Evolutionary conservation across 2,797 vertebrate genomes (phyloP), one percentile per base, ranked within the genome.

Genomic region (Clarias pachynema): DNA sequence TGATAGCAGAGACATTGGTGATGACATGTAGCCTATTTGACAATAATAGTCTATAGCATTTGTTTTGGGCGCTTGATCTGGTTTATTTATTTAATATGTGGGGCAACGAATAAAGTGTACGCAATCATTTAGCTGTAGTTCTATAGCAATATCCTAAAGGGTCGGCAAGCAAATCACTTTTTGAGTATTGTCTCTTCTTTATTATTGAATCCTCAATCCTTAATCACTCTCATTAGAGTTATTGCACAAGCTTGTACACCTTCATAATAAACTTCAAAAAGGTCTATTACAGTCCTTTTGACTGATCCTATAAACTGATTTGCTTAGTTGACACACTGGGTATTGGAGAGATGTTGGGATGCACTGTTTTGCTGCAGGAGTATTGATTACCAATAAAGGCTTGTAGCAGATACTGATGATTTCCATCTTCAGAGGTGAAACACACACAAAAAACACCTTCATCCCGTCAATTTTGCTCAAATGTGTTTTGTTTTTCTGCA

Each of bases 21-120:
- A 90, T 91, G 87, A 89, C 91, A 88, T 89, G 87, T 91, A 94
- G 93, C 88, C 91, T 90, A 92, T 92, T 93, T 94, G 92, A 94
- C 49, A 34, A 31, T 95, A 95, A 95, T 94, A 94, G 92, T 89
- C 75, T 22, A 0, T 81, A 86, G 85, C 84, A 89, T 79, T 90
- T 91, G 92, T 92, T 87, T 87, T 91, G 88, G 89, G 79, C 85
- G 84, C 89, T 86, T 86, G 88, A 88, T 94, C 94, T 95, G 93
- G 95, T 95, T 93, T 93, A 94, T 95, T 94, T 94, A 95, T 94
- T 91, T 91, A 93, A 95, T 95, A 94, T 95, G 90, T 87, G 86
- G 87, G 77, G 92, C 91, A 92, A 91, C 90, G 85, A 91, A 91
- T 9, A 9, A 34, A 29, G 16, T 37, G 29, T 44, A 92, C 91